Evolutionary conservation across 2,888 invertebrate species (phyloP), one percentile per base, ranked within the genome.

Genomic region (Spialia ferax): DNA sequence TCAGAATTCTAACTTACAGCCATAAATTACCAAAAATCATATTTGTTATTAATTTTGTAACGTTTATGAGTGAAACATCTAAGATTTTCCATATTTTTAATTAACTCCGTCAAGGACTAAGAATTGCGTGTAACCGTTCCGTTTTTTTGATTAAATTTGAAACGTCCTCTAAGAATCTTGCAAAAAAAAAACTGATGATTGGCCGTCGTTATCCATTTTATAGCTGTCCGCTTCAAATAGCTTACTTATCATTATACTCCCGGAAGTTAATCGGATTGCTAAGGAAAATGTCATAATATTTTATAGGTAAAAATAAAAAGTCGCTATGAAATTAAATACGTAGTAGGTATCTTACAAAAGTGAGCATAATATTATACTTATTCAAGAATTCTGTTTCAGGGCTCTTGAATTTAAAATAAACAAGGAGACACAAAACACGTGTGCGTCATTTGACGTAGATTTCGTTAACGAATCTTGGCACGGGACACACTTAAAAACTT

Each of bases 381-480:
- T n/a, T n/a, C n/a, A 48, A 48, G 2, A 10, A 20, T 48, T 48
- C 8, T 48, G 18, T 20, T 48, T 20, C 11, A 20, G 10, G 48
- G 10, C 11, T 20, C 20, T 20, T 20, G 11, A 48, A 48, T 20
- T 11, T 10, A 13, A 48, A 20, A 42, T 6, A 42, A 15, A 42
- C 42, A 48, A 48, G 3, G 18, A 48, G 48, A 10, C 11, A 32
- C 61, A 61, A 22, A 61, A 38, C 38, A 38, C 38, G 38, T 5
- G 38, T 38, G 42, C 50, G 32, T 61, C 61, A 50, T 61, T 50
- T 32, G 61, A 61, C 48, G 50, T 60, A 48, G 22, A 59, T 69
- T 69, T 50, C 69, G 68, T 69, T 61, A 73, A 68, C 72, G 64
- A 73, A 70, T 75, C 70, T 77, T 79, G 78, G 77, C 78, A 76